These are phyloP conservation scores for Phrynosoma blainvillii DNA, from an alignment of 2,113 vertebrate genomes.

Conservation along the genomic window DNA sequence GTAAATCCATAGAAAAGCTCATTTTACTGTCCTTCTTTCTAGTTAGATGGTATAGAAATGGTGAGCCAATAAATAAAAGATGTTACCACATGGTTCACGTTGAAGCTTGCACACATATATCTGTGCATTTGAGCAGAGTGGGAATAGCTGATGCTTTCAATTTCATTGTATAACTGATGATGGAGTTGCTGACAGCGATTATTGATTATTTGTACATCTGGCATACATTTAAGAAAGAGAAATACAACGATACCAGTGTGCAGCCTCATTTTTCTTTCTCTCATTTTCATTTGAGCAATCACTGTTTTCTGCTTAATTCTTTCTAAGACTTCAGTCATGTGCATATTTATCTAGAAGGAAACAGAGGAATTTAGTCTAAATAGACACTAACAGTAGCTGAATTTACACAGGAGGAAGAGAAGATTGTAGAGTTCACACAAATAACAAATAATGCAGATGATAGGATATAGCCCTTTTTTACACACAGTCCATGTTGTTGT, in stretches of 20 bases:
- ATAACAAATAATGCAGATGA: background rate
- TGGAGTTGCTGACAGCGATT: background rate
- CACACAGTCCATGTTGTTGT: too few species aligned
- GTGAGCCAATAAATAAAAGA: background rate
- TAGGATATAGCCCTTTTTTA: too few species aligned
- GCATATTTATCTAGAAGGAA: background rate
- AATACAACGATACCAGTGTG: background rate
- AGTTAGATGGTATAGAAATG: background rate
- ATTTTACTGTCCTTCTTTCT: background rate
- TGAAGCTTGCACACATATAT: background rate
- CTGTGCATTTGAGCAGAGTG: background rate
- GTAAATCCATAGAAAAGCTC: background rate
- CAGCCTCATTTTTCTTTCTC: background rate
- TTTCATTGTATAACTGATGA: background rate
- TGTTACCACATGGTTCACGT: background rate
- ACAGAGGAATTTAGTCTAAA: too few species aligned
- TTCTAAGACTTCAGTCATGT: background rate
- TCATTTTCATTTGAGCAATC: background rate
- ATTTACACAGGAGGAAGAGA: too few species aligned
- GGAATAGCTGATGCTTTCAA: background rate
- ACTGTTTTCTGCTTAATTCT: background rate
- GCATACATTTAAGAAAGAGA: slow-evolving; percentile 1
- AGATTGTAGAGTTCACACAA: background rate
- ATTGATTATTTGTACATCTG: slow-evolving; percentile 18
- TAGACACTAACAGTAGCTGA: too few species aligned